Evolutionary conservation across 2,888 invertebrate species (phyloP).

Genomic region (Diaprepes abbreviatus): DNA sequence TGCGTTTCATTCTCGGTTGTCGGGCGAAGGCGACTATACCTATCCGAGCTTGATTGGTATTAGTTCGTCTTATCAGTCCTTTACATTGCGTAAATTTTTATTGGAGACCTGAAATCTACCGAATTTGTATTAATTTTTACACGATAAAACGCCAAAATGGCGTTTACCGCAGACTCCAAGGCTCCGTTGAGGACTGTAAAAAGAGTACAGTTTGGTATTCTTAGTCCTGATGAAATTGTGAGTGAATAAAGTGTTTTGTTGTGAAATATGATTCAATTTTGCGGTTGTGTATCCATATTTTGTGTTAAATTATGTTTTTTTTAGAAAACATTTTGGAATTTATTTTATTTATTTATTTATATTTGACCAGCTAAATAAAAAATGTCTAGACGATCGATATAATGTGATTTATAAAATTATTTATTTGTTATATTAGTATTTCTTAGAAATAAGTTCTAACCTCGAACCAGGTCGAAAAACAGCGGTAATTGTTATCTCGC

Average conservation of each 20-base stretch:
- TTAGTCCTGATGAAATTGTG: constrained; percentile 99
- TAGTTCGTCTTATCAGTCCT: constrained; percentile 22
- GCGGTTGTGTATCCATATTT: constrained; percentile 5
- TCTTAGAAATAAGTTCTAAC: background rate
- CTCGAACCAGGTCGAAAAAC: background rate
- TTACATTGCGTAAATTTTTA: constrained; percentile 19
- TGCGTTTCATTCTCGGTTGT: constrained; percentile 18
- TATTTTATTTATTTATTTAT: too few relatives aligned
- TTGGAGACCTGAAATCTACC: background rate
- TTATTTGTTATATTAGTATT: too few relatives aligned
- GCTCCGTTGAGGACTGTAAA: constrained; percentile 94
- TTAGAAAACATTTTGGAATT: too few relatives aligned
- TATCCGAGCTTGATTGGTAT: constrained; percentile 13
- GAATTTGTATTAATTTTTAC: constrained; percentile 17
- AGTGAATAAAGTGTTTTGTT: constrained; percentile 68
- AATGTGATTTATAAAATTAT: too few relatives aligned
- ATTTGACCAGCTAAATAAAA: too few relatives aligned
- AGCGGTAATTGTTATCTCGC: background rate
- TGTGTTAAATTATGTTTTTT: too few relatives aligned
- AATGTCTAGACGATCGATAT: too few relatives aligned
- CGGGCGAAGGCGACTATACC: constrained; percentile 10
- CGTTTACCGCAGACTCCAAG: constrained; percentile 88
- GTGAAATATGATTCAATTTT: background rate
- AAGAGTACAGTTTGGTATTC: constrained; percentile 97
- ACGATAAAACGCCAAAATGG: constrained; percentile 41